Conservation (phyloP, 2,888 invertebrate species). For the Apamea monoglypha region DNA sequence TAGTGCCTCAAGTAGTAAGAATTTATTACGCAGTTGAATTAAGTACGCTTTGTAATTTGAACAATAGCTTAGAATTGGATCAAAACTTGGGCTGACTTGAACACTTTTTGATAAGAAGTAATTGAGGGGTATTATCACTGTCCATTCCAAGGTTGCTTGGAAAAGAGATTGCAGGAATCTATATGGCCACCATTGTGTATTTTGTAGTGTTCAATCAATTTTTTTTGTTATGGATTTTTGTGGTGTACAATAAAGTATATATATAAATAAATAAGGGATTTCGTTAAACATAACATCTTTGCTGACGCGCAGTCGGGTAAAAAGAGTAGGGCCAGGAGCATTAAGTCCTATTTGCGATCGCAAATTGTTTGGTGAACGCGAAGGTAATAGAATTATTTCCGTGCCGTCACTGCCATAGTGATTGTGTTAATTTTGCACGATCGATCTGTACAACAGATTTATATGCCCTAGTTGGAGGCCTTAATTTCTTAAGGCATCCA, state of each 20-base stretch:
- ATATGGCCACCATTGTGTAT: neutral
- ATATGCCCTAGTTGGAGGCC: too few species aligned
- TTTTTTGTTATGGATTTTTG: too few species aligned
- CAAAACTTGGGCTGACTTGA: neutral
- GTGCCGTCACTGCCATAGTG: neutral
- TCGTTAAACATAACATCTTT: neutral
- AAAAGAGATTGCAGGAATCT: neutral
- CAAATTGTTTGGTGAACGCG: neutral
- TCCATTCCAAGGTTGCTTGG: neutral
- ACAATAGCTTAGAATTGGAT: slow-evolving; percentile 23
- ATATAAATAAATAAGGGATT: too few species aligned
- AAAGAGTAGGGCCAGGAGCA: neutral
- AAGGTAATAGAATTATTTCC: neutral
- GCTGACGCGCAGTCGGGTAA: neutral
- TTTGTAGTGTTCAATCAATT: too few species aligned
- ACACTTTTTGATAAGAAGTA: neutral
- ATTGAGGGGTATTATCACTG: neutral
- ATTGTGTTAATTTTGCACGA: neutral
- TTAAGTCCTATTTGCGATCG: neutral
- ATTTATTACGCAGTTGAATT: slow-evolving; percentile 30
- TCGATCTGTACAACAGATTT: neutral
- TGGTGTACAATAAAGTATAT: too few species aligned
- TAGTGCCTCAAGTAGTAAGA: slow-evolving; percentile 37
- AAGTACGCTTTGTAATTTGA: slow-evolving; percentile 28
- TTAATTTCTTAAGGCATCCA: too few species aligned